Conservation (phyloP, 2,888 invertebrate species). For the Bugulina stolonifera region DNA sequence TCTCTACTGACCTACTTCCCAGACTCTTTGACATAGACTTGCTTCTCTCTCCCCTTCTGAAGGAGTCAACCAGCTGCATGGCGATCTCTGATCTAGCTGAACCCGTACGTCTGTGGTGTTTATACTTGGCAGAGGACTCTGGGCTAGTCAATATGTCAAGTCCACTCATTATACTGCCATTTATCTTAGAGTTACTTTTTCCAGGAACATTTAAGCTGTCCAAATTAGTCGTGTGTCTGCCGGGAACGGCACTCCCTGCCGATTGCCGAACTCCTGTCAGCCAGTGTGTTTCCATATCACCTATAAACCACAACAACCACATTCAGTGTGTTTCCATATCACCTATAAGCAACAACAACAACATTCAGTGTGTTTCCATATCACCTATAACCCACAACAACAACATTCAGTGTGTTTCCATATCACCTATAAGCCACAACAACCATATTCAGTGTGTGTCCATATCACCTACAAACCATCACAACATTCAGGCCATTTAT, state of each 20-base stretch:
- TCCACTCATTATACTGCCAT: not conserved
- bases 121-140: not conserved
- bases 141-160: not conserved
- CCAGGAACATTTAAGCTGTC: slow-evolving; percentile 1
- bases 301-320: not conserved
- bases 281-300: slow-evolving; percentile 26
- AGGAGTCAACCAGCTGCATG: not conserved
- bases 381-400: not conserved
- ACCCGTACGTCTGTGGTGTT: not conserved
- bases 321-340: slow-evolving; percentile 26
- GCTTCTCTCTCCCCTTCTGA: not conserved
- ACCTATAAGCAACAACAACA: not conserved
- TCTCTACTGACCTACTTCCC: not conserved
- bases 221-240: not conserved
- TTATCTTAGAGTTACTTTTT: not conserved
- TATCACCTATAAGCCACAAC: not conserved
- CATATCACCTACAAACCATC: too few species aligned
- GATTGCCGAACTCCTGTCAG: not conserved
- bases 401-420: slow-evolving; percentile 25
- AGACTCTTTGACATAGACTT: not conserved
- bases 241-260: not conserved
- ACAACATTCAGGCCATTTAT: too few species aligned
- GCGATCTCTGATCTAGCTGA: not conserved
- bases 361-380: slow-evolving; percentile 25
- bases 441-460: not conserved